phyloP scores from a whole-genome alignment of 2,113 vertebrate species.

The Ageneiosus marmoratus region DNA sequence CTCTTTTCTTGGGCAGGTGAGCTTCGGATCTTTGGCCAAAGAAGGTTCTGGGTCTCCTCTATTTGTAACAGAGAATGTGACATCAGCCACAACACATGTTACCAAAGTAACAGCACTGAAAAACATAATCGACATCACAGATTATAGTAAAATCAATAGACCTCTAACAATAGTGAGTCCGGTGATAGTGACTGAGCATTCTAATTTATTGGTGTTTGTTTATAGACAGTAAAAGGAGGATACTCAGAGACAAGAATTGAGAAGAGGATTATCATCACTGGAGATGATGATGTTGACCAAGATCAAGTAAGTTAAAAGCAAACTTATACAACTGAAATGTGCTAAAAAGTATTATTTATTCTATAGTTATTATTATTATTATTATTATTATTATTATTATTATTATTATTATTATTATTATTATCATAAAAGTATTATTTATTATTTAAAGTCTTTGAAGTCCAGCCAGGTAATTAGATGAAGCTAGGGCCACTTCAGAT shows the following conservation, averaged over 20 bases:
- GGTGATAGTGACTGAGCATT: background rate
- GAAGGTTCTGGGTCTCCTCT: constrained; percentile 69
- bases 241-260: constrained; percentile 98
- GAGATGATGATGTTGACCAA: constrained; percentile 97
- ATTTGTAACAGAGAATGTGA: constrained; percentile 88
- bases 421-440: too few relatives aligned
- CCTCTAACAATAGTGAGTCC: background rate
- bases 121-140: background rate
- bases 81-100: constrained; percentile 93
- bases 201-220: background rate
- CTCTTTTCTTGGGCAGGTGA: constrained; percentile 63
- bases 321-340: background rate
- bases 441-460: too few relatives aligned
- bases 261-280: constrained; percentile 98
- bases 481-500: too few relatives aligned
- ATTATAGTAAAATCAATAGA: background rate
- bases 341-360: background rate
- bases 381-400: too few relatives aligned
- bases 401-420: too few relatives aligned
- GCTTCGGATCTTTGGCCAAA: constrained; percentile 66
- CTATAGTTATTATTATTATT: background rate
- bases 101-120: constrained; percentile 81
- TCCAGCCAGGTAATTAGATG: too few relatives aligned
- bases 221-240: constrained; percentile 97
- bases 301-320: constrained; percentile 82